Base-by-base conservation (phyloP, 1,140 invertebrate genomes). In the Hycleus cichorii region DNA sequence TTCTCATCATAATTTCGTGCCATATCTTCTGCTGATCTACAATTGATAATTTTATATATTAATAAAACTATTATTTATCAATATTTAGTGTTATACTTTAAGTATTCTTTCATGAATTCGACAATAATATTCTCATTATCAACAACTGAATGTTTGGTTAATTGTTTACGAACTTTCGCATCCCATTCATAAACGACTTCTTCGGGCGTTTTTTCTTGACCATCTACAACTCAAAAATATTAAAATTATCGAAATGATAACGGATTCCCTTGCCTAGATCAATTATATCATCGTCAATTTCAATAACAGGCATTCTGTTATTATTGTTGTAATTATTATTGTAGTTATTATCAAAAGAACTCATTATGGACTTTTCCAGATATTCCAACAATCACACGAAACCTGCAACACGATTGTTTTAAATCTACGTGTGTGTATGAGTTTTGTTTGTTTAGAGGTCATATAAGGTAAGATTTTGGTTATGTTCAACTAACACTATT, bases 81-180 rank as follows among this genome's bases (percentile, higher is more conserved):
- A 32, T 32, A 32, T 7, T 43, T 4, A 52, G 6, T 5, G 55
- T 52, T 60, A 18, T 50, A 56, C 58, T 56, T 38, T 39, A 56
- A 55, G 18, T 60, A 60, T 42, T 53, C 53, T 45, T 56, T 60
- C 58, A 60, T 60, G 3, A 56, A 26, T 43, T 26, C 47, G 24
- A 44, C 42, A 11, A 60, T 43, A 11, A 42, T 25, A 25, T 26
- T 46, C 46, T 56, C 52, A 47, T 39, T 56, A 44, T 60, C 58
- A 40, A 39, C 58, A 50, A 58, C 47, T 9, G 25, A 47, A 32
- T 49, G 56, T 12, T 18, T 49, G 27, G 40, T 46, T 18, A 56
- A 50, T 46, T 60, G 48, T 9, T 42, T 38, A 2, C 58, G 52
- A 56, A 60, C 49, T 46, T 60, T 60, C 12, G 47, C 42, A 27